Evolutionary conservation across 2,888 invertebrate species (phyloP), one percentile per base, ranked within the genome.

Genomic region (Hypolimnas misippus): DNA sequence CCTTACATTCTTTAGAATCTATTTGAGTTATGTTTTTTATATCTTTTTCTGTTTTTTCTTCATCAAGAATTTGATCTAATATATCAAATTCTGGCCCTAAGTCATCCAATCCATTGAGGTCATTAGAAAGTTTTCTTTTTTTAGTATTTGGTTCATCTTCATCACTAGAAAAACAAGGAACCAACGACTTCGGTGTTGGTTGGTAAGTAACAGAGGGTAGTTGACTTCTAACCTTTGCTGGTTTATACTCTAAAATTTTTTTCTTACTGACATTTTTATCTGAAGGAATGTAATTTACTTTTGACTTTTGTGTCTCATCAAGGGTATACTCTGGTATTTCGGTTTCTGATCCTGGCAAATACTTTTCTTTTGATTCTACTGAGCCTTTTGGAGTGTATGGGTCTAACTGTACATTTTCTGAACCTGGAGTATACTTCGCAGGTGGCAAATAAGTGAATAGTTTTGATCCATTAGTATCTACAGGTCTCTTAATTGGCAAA

Each of bases 41-140:
- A 57, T 67, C 69, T 52, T 71, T 68, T 58, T 71, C 73, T 31
- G 65, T 62, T 70, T 85, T 88, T 75, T 91, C 90, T 76, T 90
- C 92, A 82, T 91, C 87, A 68, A 92, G 77, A 73, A 93, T 92
- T 82, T 93, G 87, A 71, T 85, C 92, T 64, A 93, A 76, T 46
- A 92, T 90, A 76, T 92, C 92, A 85, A 92, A 93, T 73, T 93
- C 92, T 62, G 88, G 79, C 4, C 89, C 91, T 63, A 92, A 76
- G 57, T 92, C 91, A 81, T 92, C 92, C 44, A 92, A 76, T 4
- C 84, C 86, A 75, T 89, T 89, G 1, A 92, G 75, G 66, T 91
- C 90, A 77, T 68, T 78, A 53, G 88, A 82, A 53, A 85, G 46
- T 74, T 89, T 92, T 29, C 64, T 73, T 77, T 88, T 92, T 65